phyloP scores from a whole-genome alignment of 2,113 vertebrate species.

The Todiramphus chloris region DNA sequence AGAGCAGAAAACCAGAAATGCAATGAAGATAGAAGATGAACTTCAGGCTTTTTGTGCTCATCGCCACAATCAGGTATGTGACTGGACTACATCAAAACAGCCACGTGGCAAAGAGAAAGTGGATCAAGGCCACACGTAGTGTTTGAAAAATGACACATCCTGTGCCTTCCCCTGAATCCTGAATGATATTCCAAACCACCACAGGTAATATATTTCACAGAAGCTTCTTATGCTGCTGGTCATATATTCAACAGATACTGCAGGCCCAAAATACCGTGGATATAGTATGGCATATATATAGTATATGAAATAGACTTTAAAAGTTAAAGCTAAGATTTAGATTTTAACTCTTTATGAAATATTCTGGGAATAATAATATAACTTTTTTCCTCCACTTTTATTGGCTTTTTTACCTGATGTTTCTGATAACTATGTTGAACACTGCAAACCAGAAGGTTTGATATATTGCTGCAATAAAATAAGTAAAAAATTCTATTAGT shows the following conservation, averaged over 20 bases:
- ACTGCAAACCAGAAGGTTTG: not conserved
- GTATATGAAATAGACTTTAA: not conserved
- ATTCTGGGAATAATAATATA: not conserved
- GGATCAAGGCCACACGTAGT: not conserved
- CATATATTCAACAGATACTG: not conserved
- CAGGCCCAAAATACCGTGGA: not conserved
- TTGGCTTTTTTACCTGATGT: not conserved
- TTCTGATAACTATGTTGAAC: not conserved
- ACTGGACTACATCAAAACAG: not conserved
- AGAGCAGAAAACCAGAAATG: not conserved
- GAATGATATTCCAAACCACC: not conserved
- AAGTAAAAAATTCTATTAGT: not conserved
- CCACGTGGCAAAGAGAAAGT: not conserved
- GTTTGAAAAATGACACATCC: not conserved
- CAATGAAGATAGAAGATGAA: not conserved
- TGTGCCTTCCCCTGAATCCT: not conserved
- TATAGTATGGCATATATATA: not conserved
- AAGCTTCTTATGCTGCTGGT: not conserved
- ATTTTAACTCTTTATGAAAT: not conserved
- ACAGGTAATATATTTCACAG: not conserved
- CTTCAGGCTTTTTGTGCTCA: not conserved
- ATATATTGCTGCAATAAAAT: not conserved
- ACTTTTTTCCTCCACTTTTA: not conserved
- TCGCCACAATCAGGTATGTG: accelerated
- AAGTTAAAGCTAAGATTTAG: not conserved